Base-by-base conservation (phyloP, 2,113 vertebrate genomes). In the Zapus hudsonius region DNA sequence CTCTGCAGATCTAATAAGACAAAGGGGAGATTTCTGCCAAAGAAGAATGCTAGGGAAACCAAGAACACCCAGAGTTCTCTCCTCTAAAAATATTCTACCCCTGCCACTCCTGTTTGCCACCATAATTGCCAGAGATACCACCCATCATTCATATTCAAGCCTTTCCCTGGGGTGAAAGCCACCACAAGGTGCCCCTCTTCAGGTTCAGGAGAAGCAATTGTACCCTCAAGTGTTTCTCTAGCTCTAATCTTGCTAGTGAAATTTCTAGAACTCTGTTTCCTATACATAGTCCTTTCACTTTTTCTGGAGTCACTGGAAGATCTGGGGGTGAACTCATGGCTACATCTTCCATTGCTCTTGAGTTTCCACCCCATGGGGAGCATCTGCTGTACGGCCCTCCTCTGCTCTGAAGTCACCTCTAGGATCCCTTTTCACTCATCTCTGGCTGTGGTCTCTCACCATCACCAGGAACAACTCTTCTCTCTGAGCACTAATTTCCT, bases 1-100 rank as follows among this genome's bases (percentile, higher is more conserved):
- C 36, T 47, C 67, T 66, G 27, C 29, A 89, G 82, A 93, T 96
- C 82, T 91, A 72, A 42, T 10, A 87, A 84, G 67, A 94, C 91
- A 87, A 85, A 92, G 85, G 55, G 86, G 38, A 42, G 61, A 81
- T 90, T 85, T 70, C 31, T 92, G 66, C 84, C 64, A 64, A 15
- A 84, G 33, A 7, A 79, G 40, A 75, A 38, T 59, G 57, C 69
- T 84, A 15, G 90, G 38, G 63, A 74, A 42, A 69, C 47, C 64
- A 63, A 88, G 69, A 25, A 89, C 67, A 87, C 38, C 81, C 80
- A 40, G 17, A 59, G 78, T 61, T 91, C 52, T 93, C 57, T 61
- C 40, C 55, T 80, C 25, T 81, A 63, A 82, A 90, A 92, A 36
- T 36, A 87, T 36, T 47, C 11, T 15, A 67, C 70, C 33, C 55